A percentile compares a stretch with the other conserved stretches of the same genome.
Evolutionary conservation across 2,113 vertebrate genomes (phyloP).

Genomic region (Calonectris borealis): DNA sequence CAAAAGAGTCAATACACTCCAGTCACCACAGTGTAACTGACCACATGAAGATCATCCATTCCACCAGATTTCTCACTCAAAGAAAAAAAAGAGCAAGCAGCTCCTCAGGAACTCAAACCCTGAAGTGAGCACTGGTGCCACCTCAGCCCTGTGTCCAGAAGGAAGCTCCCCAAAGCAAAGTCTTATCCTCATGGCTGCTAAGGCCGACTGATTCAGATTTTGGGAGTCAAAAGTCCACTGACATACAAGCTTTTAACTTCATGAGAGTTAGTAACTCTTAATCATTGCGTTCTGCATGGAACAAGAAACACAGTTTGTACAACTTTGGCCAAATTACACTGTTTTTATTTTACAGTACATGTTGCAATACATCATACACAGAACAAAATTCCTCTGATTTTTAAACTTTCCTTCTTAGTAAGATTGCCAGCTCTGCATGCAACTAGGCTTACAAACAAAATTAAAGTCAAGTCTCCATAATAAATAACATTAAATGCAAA

Average conservation of each 20-base stretch:
- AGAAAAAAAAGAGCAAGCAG: background rate
- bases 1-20: background rate
- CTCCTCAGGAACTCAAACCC: background rate
- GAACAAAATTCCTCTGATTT: background rate
- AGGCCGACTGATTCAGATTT: background rate
- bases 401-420: background rate
- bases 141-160: background rate
- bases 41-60: background rate
- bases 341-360: background rate
- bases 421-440: background rate
- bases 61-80: background rate
- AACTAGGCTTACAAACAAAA: background rate
- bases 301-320: background rate
- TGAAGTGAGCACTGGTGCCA: background rate
- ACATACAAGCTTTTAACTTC: background rate
- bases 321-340: background rate
- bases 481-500: background rate
- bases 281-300: background rate
- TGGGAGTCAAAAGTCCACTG: background rate
- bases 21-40: background rate
- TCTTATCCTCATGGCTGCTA: background rate
- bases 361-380: accelerated
- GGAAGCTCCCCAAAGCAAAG: background rate
- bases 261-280: background rate
- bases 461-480: background rate